phyloP scores from a whole-genome alignment of 2,888 invertebrate genomes.

The Thera britannica region DNA sequence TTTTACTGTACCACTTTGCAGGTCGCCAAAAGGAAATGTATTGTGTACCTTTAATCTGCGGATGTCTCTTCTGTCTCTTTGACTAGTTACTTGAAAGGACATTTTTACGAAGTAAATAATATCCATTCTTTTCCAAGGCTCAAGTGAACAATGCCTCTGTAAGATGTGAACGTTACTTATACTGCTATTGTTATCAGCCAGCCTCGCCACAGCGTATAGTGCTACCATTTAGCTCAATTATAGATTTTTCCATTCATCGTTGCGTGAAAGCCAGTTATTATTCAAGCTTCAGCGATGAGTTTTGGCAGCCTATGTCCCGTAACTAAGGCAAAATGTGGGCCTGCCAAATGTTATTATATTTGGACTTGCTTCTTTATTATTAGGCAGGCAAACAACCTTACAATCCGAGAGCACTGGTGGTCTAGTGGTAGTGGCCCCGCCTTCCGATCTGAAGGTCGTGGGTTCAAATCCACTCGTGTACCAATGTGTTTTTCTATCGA shows the following conservation, averaged over 20 bases:
- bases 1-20: neutral
- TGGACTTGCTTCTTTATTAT: no score
- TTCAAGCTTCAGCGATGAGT: neutral
- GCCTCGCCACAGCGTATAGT: conserved; percentile 9
- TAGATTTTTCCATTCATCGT: neutral
- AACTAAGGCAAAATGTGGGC: no score
- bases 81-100: conserved; percentile 12
- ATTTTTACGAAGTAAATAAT: conserved; percentile 19
- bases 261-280: neutral
- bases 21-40: neutral
- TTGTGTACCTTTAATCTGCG: neutral
- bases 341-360: no score
- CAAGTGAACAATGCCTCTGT: conserved; percentile 25
- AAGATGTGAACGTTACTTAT: conserved; percentile 27
- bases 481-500: no score
- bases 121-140: conserved; percentile 21
- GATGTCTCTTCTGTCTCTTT: conserved; percentile 1
- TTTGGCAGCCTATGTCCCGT: neutral
- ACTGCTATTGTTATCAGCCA: conserved; percentile 30
- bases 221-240: conserved; percentile 5
- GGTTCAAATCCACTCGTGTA: no score
- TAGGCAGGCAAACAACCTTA: no score
- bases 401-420: no score
- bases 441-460: no score
- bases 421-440: no score